Base-by-base conservation (phyloP, 2,888 invertebrate genomes). In the Digitonthophagus gazella region DNA sequence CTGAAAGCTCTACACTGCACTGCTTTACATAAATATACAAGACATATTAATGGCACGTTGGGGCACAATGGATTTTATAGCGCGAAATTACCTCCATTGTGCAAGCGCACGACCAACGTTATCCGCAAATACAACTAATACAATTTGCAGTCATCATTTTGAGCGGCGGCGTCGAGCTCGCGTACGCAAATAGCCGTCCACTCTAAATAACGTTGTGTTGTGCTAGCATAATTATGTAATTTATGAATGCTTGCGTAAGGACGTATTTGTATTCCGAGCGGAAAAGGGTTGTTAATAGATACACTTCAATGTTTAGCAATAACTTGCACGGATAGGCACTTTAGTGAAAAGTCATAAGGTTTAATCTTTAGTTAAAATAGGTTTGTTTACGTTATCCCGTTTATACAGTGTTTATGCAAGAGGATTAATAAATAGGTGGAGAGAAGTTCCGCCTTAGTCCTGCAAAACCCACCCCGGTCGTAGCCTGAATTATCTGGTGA, bases 401-500 rank as follows among this genome's bases (percentile, higher is more conserved):
- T 44, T 5, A 44, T 6, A 44, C 28, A 11, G 28, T 44, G 28
- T 44, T 44, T 2, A 44, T 44, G 28, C 28, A 44, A 44, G 28
- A 44, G 3, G 28, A 44, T 44, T 44, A 44, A 44, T 44, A 44
- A 44, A 44, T 44, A 44, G 28, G 11, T 8, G 28, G 28, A 11
- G 28, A 11, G 11, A 44, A 44, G 8, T 44, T 44, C 28, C 11
- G 28, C 28, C 28, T 44, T 44, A 44, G 28, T 44, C 28, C 28
- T 44, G 28, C 28, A 44, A 44, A n/a, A 44, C 28, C 28, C 28
- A 44, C 28, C 6, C 28, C 28, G 28, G 28, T 8, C 28, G 3
- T 44, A 44, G 73, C 74, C 68, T 72, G 73, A 73, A 76, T 76
- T 78, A 77, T 77, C 77, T 74, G 74, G 72, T 69, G 75, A 73